Conservation (phyloP, 2,797 vertebrate species). For the Caiman crocodilus region DNA sequence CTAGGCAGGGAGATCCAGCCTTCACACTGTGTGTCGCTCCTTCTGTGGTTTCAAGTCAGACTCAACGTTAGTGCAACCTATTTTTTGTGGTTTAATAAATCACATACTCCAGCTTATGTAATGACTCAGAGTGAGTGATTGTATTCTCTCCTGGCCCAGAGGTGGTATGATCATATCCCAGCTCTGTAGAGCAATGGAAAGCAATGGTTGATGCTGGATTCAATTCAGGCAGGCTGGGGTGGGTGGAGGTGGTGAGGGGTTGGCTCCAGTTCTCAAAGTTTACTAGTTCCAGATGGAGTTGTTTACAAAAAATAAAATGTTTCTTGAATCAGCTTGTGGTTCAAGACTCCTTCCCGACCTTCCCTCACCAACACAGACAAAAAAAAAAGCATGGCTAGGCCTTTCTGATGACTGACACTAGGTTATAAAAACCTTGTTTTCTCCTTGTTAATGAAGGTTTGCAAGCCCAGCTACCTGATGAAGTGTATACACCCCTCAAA, state of each 20-base stretch:
- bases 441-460: slow-evolving; percentile 58
- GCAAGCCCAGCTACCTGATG: slow-evolving; percentile 56
- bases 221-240: slow-evolving; percentile 65
- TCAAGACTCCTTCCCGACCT: slow-evolving; percentile 56
- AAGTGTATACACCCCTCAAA: slow-evolving; percentile 59
- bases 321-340: slow-evolving; percentile 68
- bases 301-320: slow-evolving; percentile 80
- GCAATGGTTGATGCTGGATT: slow-evolving; percentile 70
- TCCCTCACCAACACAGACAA: slow-evolving; percentile 59
- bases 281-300: slow-evolving; percentile 78
- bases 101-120: slow-evolving; percentile 76
- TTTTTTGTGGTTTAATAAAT: slow-evolving; percentile 80
- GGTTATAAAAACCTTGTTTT: slow-evolving; percentile 24
- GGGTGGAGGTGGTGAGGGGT: slow-evolving; percentile 59
- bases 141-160: slow-evolving; percentile 75
- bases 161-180: slow-evolving; percentile 70
- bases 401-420: slow-evolving; percentile 46
- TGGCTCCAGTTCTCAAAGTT: slow-evolving; percentile 51
- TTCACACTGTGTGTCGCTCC: slow-evolving; percentile 45
- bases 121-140: slow-evolving; percentile 82
- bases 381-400: slow-evolving; percentile 30
- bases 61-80: slow-evolving; percentile 66
- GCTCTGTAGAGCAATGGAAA: slow-evolving; percentile 73
- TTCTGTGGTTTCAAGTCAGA: slow-evolving; percentile 74
- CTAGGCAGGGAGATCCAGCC: slow-evolving; percentile 65